Percentiles rank a stretch among this genome's conserved stretches.
Conservation (phyloP, 2,888 invertebrate genomes). For the Corythucha ciliata region DNA sequence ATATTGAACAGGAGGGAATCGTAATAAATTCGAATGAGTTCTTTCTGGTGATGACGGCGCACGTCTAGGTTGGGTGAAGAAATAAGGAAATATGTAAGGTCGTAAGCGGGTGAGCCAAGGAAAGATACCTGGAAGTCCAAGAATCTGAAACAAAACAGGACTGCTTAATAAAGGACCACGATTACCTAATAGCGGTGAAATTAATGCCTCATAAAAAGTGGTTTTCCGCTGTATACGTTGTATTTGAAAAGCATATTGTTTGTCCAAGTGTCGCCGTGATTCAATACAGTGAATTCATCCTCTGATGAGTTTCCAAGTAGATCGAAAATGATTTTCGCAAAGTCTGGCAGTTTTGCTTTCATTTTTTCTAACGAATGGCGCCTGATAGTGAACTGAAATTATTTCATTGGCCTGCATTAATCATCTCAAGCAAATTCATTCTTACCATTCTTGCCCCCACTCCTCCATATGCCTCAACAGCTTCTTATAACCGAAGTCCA, state of each 20-base stretch:
- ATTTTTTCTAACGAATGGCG: background rate
- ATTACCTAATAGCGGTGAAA: background rate
- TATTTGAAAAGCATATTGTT: constrained; percentile 19
- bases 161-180: too few relatives aligned
- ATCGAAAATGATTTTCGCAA: background rate
- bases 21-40: constrained; percentile 19
- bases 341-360: background rate
- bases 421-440: too few relatives aligned
- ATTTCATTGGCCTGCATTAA: too few relatives aligned
- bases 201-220: constrained; percentile 12
- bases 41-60: constrained; percentile 9
- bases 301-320: background rate
- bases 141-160: background rate
- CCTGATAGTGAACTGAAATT: too few relatives aligned
- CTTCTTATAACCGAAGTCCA: background rate
- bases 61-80: constrained; percentile 13
- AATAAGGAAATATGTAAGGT: constrained; percentile 20
- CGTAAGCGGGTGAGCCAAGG: background rate
- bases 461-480: background rate
- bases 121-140: background rate
- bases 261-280: constrained; percentile 20
- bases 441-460: constrained; percentile 15
- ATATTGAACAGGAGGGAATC: constrained; percentile 10
- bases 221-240: background rate
- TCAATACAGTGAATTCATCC: background rate